Evolutionary conservation across 2,888 invertebrate species (phyloP), one percentile per base, ranked within the genome.

Genomic region (Iphiclides podalirius): DNA sequence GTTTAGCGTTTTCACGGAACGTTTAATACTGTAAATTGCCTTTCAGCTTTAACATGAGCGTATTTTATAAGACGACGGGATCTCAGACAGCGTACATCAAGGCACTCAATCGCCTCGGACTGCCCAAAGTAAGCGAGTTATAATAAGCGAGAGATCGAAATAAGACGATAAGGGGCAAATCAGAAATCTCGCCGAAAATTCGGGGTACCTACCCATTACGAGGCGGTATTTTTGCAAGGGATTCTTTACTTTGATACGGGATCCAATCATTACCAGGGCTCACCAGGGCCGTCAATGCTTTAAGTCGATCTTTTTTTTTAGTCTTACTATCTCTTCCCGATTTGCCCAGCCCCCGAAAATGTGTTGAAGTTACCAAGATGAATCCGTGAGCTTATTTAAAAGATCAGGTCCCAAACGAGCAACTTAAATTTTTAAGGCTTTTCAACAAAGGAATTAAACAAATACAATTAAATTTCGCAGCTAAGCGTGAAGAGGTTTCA

Each of bases 151-250:
- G 75, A 85, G 86, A 87, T 88, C 80, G 77, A 83, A 85, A 84
- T 80, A 79, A 80, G 76, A 69, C 75, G 87, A 88, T 88, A 85
- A 80, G 62, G 62, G 60, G 57, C 67, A 70, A 83, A 85, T 86
- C 81, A 73, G 80, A 79, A 83, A 86, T 84, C 81, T 86, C 77
- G 76, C 83, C 86, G 72, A 87, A 87, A 86, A 83, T 80, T 75
- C 74, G 72, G 70, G 58, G 61, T 52, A 52, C 75, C 67, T 72
- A 74, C 75, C 73, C 79, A 82, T 83, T 85, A 85, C 71, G 65
- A 75, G 67, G 72, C 81, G 84, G 85, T 85, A 79, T 86, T 87
- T 81, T 81, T 78, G 70, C 70, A 82, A 85, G 84, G 83, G 80
- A 86, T 86, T 83, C 79, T 65, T 69, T 55, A 60, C 71, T 76